Evolutionary conservation across 2,888 invertebrate species (phyloP).

Genomic region (Galerucella nymphaeae): DNA sequence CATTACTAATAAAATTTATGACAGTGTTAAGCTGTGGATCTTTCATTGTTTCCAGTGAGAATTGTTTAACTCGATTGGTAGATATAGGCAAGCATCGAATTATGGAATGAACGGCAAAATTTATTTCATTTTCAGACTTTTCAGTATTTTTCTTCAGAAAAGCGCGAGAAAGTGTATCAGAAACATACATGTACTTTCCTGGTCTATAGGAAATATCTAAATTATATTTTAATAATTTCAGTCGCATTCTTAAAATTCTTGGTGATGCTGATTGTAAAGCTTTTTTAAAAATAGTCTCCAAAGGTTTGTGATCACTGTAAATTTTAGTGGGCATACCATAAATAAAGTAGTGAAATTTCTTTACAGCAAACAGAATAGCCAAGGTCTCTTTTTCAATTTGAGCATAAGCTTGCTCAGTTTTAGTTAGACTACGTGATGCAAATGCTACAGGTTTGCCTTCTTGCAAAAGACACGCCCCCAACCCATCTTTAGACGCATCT

Average conservation of each 20-base stretch:
- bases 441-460: conserved; percentile 13
- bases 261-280: conserved; percentile 50
- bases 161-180: conserved; percentile 44
- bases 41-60: too few relatives aligned
- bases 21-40: too few relatives aligned
- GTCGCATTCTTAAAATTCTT: background rate
- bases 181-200: conserved; percentile 50
- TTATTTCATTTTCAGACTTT: too few relatives aligned
- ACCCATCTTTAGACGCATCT: conserved; percentile 8
- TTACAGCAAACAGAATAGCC: conserved; percentile 46
- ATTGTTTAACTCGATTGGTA: too few relatives aligned
- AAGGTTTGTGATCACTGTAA: conserved; percentile 55
- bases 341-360: conserved; percentile 57
- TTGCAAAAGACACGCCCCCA: conserved; percentile 5
- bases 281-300: conserved; percentile 53
- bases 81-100: too few relatives aligned
- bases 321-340: conserved; percentile 51
- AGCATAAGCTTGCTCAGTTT: conserved; percentile 17
- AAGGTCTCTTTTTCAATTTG: too few relatives aligned
- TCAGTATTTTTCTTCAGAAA: too few relatives aligned
- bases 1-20: too few relatives aligned
- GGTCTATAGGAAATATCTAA: conserved; percentile 49
- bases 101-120: too few relatives aligned
- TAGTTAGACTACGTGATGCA: conserved; percentile 14
- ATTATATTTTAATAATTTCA: conserved; percentile 3